Base-by-base conservation (phyloP, 2,888 invertebrate genomes). In the Lacanobia oleracea region DNA sequence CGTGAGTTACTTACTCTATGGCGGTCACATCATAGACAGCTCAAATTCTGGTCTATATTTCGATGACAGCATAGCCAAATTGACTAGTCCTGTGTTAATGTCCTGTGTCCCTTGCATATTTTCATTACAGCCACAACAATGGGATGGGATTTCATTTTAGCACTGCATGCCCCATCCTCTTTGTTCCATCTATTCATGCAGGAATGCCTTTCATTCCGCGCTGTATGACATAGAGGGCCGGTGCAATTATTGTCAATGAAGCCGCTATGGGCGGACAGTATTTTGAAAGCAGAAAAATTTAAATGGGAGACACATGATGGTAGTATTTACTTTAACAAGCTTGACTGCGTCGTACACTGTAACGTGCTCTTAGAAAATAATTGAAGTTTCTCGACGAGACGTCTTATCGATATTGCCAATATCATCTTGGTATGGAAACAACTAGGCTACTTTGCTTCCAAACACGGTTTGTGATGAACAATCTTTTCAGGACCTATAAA, bases 131-230 rank as follows among this genome's bases (percentile, higher is more conserved):
- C 45, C 40, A n/a, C 16, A 45, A 73, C 78, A 78, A 62, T 57
- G 27, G 51, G 33, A 67, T 53, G 7, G 27, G 45, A 48, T 63
- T 73, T 33, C 67, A 65, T 62, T 65, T 57, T 33, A 27, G 33
- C 27, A 51, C 37, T 51, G 71, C 54, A 56, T 53, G 56, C 56
- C 60, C 40, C 37, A 23, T 43, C 40, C 50, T 65, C 67, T 62
- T 73, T 68, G 74, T 78, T 54, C 61, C 53, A 51, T 48, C 67
- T 37, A 73, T 78, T 77, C 64, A 77, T 50, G 18, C 51, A 21
- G 64, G 79, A 67, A 77, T 73, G 61, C 57, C 23, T 77, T 77
- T 78, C 51, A 67, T 67, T 56, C 27, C 18, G 33, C 56, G 23
- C 43, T 33, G 10, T 61, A 51, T 61, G 64, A 73, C 33, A 9